Percentiles rank a stretch among this genome's conserved stretches.
These are phyloP conservation scores for Nipponia nippon DNA, from an alignment of 2,113 vertebrate genomes.

Conservation along the genomic window DNA sequence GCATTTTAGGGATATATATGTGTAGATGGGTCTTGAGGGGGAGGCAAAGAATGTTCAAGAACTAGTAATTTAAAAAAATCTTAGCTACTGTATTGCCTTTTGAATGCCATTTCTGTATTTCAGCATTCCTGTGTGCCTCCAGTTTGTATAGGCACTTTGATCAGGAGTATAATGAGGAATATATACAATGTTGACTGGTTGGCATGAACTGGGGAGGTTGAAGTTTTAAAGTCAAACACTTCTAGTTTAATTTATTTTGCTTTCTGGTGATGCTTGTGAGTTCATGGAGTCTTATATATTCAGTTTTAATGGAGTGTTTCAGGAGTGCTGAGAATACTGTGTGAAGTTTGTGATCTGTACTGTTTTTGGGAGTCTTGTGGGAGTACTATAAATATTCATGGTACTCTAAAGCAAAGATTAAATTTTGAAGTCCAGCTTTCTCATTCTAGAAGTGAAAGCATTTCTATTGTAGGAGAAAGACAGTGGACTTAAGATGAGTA, in stretches of 20 bases:
- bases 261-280: neutral
- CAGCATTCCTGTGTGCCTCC: neutral
- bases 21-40: neutral
- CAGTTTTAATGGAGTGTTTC: slow-evolving; percentile 33
- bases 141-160: neutral
- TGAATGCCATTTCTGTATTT: neutral
- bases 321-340: neutral
- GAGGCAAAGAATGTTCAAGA: neutral
- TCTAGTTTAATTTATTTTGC: neutral
- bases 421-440: slow-evolving; percentile 14
- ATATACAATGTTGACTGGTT: neutral
- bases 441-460: neutral
- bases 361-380: neutral
- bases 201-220: neutral
- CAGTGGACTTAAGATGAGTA: neutral
- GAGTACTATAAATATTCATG: slow-evolving; percentile 25
- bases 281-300: neutral
- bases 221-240: neutral
- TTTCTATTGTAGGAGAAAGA: neutral
- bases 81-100: neutral
- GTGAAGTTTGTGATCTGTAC: slow-evolving; percentile 10
- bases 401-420: slow-evolving; percentile 7
- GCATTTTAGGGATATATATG: neutral
- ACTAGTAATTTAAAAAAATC: neutral
- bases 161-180: neutral